These are phyloP conservation scores for Polyergus mexicanus DNA, from an alignment of 1,140 invertebrate species.

Conservation along the genomic window DNA sequence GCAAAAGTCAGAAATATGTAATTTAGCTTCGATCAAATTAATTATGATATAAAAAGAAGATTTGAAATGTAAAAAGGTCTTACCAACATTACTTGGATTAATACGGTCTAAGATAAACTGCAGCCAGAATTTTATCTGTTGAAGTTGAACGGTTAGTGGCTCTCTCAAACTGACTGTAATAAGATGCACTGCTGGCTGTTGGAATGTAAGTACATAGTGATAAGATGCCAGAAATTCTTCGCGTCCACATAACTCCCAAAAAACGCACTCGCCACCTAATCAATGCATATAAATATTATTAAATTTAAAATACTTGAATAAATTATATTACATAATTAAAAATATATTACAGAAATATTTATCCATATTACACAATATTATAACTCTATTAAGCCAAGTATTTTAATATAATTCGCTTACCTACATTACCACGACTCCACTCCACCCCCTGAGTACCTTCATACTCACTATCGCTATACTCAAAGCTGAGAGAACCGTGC, in stretches of 20 bases:
- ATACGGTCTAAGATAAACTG: slow-evolving; percentile 92
- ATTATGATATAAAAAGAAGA: slow-evolving; percentile 16
- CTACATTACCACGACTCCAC: slow-evolving; percentile 83
- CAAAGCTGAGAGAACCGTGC: slow-evolving; percentile 89
- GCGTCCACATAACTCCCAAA: slow-evolving; percentile 95
- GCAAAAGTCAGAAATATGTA: neutral
- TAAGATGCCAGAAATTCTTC: slow-evolving; percentile 93
- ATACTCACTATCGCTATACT: slow-evolving; percentile 87
- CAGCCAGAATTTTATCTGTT: slow-evolving; percentile 93
- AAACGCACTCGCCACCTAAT: slow-evolving; percentile 84
- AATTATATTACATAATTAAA: slow-evolving; percentile 24
- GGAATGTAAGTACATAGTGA: slow-evolving; percentile 92
- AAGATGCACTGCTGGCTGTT: slow-evolving; percentile 89
- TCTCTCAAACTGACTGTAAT: slow-evolving; percentile 93
- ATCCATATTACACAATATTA: neutral
- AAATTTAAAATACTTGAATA: neutral
- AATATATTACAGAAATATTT: slow-evolving; percentile 22
- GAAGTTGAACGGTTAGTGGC: slow-evolving; percentile 90
- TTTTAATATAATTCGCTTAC: slow-evolving; percentile 68
- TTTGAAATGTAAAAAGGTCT: neutral
- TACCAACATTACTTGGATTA: slow-evolving; percentile 90
- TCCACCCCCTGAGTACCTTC: slow-evolving; percentile 85
- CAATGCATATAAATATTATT: neutral
- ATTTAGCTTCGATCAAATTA: neutral
- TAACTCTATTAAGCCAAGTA: slow-evolving; percentile 10